Conservation (phyloP, 2,113 vertebrate species). For the Trachemys scripta region DNA sequence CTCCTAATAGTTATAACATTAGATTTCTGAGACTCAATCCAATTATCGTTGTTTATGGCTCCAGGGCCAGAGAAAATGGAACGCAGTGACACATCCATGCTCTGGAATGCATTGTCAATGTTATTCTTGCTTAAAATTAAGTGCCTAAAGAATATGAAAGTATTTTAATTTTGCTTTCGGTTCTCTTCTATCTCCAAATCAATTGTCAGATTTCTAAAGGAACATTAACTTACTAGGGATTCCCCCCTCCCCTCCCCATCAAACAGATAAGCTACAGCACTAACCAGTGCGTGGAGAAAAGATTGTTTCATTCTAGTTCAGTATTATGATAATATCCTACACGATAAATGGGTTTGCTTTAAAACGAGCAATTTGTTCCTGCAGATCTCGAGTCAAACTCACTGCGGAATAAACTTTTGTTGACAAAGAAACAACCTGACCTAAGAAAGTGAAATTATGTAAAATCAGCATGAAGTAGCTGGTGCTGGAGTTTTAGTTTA, state of each 20-base stretch:
- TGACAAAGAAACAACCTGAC: background rate
- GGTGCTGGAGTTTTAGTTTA: background rate
- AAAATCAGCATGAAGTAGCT: background rate
- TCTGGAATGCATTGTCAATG: constrained; percentile 59
- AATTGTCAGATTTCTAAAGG: constrained; percentile 7
- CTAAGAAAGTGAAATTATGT: background rate
- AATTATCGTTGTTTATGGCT: constrained; percentile 54
- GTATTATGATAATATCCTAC: background rate
- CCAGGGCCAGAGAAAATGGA: constrained; percentile 46
- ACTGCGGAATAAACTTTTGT: background rate
- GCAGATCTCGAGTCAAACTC: background rate
- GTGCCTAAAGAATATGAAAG: constrained; percentile 56
- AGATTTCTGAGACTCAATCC: constrained; percentile 54
- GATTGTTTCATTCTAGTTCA: background rate
- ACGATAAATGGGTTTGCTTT: fast-evolving
- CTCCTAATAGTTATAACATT: constrained; percentile 57
- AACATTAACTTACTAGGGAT: constrained; percentile 29
- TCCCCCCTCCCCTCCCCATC: background rate
- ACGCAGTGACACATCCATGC: constrained; percentile 12
- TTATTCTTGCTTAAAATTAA: constrained; percentile 29
- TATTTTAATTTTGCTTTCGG: constrained; percentile 36
- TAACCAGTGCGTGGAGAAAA: background rate
- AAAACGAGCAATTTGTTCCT: fast-evolving
- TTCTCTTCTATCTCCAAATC: constrained; percentile 46
- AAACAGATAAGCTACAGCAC: background rate